Conservation (phyloP, 2,113 vertebrate genomes). For the Solea senegalensis region DNA sequence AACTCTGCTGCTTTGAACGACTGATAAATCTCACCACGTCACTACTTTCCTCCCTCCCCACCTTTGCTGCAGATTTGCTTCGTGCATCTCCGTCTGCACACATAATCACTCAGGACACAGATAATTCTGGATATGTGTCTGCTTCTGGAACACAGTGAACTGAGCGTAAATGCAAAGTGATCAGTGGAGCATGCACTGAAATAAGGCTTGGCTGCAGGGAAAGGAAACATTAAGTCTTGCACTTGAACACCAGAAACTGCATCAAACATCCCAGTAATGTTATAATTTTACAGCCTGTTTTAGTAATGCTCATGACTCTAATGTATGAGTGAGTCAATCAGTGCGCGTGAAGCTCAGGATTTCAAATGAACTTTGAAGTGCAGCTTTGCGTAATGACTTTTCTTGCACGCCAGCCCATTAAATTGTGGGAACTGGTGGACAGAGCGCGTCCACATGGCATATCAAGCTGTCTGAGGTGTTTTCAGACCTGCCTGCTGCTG, state of each 20-base stretch:
- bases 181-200: conserved; percentile 54
- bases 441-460: conserved; percentile 43
- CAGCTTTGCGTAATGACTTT: conserved; percentile 66
- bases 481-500: conserved; percentile 37
- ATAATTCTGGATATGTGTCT: conserved; percentile 43
- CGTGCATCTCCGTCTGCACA: conserved; percentile 12
- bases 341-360: conserved; percentile 51
- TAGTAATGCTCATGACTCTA: conserved; percentile 74
- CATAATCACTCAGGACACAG: conserved; percentile 17
- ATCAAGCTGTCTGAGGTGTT: conserved; percentile 60
- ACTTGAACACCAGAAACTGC: conserved; percentile 67
- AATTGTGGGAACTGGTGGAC: conserved; percentile 68
- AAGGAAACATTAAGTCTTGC: conserved; percentile 72
- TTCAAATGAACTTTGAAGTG: conserved; percentile 76
- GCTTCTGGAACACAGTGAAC: conserved; percentile 30
- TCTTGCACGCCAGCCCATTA: conserved; percentile 66
- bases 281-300: conserved; percentile 78
- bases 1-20: conserved; percentile 27
- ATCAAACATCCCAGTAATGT: conserved; percentile 72
- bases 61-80: conserved; percentile 6
- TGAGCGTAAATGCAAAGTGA: conserved; percentile 56
- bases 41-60: conserved; percentile 1
- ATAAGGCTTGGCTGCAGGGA: conserved; percentile 62
- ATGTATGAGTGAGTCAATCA: conserved; percentile 75
- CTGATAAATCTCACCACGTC: neutral